A percentile compares a stretch with the other conserved stretches of the same genome.
phyloP scores from a whole-genome alignment of 2,888 invertebrate species.

The Tetragnatha montana region DNA sequence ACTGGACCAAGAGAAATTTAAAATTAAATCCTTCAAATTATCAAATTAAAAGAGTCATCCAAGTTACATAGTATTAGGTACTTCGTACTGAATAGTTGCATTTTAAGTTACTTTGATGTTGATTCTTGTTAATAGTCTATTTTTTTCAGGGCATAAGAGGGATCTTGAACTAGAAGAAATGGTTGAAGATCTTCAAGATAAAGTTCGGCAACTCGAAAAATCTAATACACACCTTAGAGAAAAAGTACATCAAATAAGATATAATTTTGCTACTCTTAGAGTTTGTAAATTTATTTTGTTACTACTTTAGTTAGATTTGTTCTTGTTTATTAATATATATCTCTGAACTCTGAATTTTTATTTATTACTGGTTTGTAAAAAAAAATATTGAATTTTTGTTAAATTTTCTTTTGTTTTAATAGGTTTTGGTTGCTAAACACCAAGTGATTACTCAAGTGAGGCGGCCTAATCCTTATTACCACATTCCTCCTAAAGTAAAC shows the following conservation, averaged over 20 bases:
- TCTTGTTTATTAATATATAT: too few species aligned
- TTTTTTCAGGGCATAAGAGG: constrained; percentile 73
- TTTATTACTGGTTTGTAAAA: too few species aligned
- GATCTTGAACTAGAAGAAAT: constrained; percentile 76
- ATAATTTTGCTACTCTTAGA: too few species aligned
- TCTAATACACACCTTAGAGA: constrained; percentile 76
- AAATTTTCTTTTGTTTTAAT: background rate
- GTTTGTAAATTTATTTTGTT: too few species aligned
- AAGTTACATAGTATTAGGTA: background rate
- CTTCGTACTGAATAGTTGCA: too few species aligned
- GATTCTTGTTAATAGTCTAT: background rate
- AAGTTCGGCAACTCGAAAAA: constrained; percentile 75
- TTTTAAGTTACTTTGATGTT: background rate
- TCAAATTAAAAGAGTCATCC: background rate
- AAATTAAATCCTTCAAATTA: too few species aligned
- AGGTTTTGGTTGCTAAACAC: constrained; percentile 71
- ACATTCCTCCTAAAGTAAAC: constrained; percentile 67
- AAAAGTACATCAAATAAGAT: constrained; percentile 73
- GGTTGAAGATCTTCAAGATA: constrained; percentile 75
- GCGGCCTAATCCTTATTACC: constrained; percentile 61
- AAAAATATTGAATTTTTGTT: background rate
- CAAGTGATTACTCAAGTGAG: constrained; percentile 67
- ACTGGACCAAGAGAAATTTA: too few species aligned
- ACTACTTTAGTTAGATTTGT: too few species aligned
- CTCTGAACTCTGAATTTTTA: background rate